These are phyloP conservation scores for Asbolus verrucosus DNA, from an alignment of 1,140 invertebrate genomes.

Conservation along the genomic window DNA sequence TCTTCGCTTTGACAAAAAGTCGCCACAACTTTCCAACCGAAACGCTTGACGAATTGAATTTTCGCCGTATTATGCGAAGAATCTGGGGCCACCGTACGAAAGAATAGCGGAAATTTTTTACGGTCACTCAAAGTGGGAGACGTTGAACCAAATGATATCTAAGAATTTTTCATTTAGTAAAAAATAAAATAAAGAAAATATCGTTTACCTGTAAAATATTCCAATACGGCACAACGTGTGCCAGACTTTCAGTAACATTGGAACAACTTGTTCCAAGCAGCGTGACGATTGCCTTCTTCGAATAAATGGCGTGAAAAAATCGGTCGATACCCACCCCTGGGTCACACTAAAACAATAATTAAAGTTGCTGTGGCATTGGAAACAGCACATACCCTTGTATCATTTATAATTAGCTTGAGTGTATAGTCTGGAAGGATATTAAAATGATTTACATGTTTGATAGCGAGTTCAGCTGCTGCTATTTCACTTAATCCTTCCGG, in stretches of 20 bases:
- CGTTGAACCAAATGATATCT: slow-evolving; percentile 89
- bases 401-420: slow-evolving; percentile 80
- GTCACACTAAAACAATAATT: slow-evolving; percentile 86
- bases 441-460: slow-evolving; percentile 79
- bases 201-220: slow-evolving; percentile 86
- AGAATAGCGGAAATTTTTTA: slow-evolving; percentile 88
- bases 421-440: slow-evolving; percentile 77
- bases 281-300: slow-evolving; percentile 76
- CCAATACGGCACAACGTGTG: slow-evolving; percentile 91
- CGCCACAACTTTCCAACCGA: slow-evolving; percentile 88
- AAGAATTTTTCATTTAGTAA: too few relatives aligned
- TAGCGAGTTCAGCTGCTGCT: slow-evolving; percentile 78
- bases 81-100: slow-evolving; percentile 86
- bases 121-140: slow-evolving; percentile 88
- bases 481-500: slow-evolving; percentile 80
- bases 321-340: slow-evolving; percentile 89
- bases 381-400: slow-evolving; percentile 78
- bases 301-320: slow-evolving; percentile 92
- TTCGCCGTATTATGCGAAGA: slow-evolving; percentile 88
- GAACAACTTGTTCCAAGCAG: slow-evolving; percentile 88
- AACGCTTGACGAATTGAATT: slow-evolving; percentile 84
- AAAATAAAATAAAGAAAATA: slow-evolving; percentile 1
- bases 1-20: slow-evolving; percentile 89
- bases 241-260: slow-evolving; percentile 89
- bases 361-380: too few relatives aligned